Conservation (phyloP, 2,797 vertebrate species). For the Atherinosoma microstoma region DNA sequence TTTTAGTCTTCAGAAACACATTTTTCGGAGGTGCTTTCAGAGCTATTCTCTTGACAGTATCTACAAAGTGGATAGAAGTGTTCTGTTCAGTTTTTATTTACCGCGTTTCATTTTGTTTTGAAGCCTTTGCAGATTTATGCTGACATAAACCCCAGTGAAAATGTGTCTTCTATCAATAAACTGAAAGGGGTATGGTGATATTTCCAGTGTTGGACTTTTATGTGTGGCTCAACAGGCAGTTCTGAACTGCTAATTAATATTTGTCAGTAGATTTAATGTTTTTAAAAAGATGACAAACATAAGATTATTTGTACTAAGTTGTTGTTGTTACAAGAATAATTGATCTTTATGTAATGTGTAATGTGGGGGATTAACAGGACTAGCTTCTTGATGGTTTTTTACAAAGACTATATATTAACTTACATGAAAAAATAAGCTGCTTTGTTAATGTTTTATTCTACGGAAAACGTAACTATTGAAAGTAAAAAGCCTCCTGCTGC, state of each 20-base stretch:
- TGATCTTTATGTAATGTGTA: neutral
- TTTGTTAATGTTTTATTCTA: conserved; percentile 21
- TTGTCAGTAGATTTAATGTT: conserved; percentile 59
- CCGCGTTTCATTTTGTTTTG: conserved; percentile 52
- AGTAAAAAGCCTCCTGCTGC: conserved; percentile 34
- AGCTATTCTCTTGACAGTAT: conserved; percentile 56
- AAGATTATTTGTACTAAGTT: conserved; percentile 10
- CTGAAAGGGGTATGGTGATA: conserved; percentile 44
- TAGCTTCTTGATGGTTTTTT: neutral
- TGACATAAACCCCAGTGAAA: conserved; percentile 60
- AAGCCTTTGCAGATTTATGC: conserved; percentile 56
- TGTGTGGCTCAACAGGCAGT: conserved; percentile 37
- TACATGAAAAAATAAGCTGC: conserved; percentile 10
- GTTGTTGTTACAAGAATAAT: neutral
- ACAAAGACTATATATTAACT: conserved; percentile 5
- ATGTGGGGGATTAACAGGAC: neutral
- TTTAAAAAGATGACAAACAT: conserved; percentile 50
- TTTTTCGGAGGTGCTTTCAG: conserved; percentile 51
- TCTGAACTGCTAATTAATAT: conserved; percentile 61
- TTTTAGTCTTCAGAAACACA: conserved; percentile 50
- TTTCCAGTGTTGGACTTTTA: conserved; percentile 57
- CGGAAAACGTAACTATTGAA: conserved; percentile 39
- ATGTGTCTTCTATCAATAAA: conserved; percentile 46
- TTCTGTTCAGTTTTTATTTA: conserved; percentile 54
- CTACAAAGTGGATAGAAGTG: conserved; percentile 54